Evolutionary conservation across 2,888 invertebrate genomes (phyloP).

Genomic region (Endomychus coccineus): DNA sequence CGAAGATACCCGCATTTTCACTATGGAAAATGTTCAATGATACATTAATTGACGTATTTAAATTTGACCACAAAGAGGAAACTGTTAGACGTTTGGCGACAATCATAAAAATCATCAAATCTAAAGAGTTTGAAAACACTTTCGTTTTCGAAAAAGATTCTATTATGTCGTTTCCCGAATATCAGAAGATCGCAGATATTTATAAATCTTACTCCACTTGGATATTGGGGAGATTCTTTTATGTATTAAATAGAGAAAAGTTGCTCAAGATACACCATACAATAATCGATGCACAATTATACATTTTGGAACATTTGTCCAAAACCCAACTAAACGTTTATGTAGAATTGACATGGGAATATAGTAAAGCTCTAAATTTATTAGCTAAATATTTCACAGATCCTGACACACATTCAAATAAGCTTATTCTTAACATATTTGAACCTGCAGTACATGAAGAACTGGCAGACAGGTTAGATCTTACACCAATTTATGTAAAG

Average conservation of each 20-base stretch:
- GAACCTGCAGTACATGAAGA: constrained; percentile 40
- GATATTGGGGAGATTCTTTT: constrained; percentile 60
- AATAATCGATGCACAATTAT: constrained; percentile 51
- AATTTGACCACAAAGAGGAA: constrained; percentile 50
- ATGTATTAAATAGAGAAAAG: constrained; percentile 52
- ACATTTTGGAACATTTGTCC: constrained; percentile 49
- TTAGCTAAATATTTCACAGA: constrained; percentile 44
- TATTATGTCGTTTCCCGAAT: constrained; percentile 45
- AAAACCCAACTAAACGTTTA: constrained; percentile 48
- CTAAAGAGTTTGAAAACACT: constrained; percentile 51
- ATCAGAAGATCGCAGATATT: constrained; percentile 38
- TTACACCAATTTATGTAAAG: constrained; percentile 32
- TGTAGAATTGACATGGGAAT: constrained; percentile 46
- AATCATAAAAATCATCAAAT: constrained; percentile 54
- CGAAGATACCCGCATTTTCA: constrained; percentile 36
- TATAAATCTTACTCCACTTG: constrained; percentile 55
- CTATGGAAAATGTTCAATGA: constrained; percentile 59
- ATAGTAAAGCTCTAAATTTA: constrained; percentile 42
- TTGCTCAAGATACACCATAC: constrained; percentile 47
- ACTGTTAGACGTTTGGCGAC: constrained; percentile 52
- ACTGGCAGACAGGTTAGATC: constrained; percentile 30
- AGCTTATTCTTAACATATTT: constrained; percentile 44
- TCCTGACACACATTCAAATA: constrained; percentile 10
- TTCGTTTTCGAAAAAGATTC: constrained; percentile 47
- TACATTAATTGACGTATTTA: constrained; percentile 50